phyloP scores from a whole-genome alignment of 2,113 vertebrate species.

The Pseudopipra pipra region DNA sequence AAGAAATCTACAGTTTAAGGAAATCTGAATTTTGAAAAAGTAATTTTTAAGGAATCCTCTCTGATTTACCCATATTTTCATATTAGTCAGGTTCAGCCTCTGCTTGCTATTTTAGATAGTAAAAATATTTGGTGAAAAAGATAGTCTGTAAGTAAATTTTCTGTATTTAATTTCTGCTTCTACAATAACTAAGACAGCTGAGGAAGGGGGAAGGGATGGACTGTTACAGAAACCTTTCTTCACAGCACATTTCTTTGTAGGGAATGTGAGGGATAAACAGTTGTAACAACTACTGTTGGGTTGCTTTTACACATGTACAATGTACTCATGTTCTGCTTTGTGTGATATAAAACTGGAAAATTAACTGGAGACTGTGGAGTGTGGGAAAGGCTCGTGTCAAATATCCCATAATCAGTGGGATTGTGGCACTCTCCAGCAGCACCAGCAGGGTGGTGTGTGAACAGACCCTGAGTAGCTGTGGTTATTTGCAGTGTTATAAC shows the following conservation, averaged over 20 bases:
- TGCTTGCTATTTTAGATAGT: background rate
- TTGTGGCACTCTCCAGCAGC: background rate
- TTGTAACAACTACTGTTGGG: background rate
- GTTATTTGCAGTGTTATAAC: background rate
- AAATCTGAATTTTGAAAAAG: background rate
- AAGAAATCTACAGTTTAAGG: background rate
- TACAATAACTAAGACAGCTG: background rate
- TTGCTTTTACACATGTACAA: background rate
- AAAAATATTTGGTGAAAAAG: background rate
- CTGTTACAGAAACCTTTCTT: background rate
- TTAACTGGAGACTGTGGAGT: background rate
- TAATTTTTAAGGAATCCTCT: background rate
- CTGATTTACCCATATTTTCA: background rate
- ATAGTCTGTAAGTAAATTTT: background rate
- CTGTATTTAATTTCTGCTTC: background rate
- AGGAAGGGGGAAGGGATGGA: background rate
- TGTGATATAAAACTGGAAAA: background rate
- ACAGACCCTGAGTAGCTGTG: background rate
- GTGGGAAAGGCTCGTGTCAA: background rate
- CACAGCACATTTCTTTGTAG: background rate
- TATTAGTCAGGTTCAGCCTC: background rate
- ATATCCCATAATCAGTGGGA: background rate
- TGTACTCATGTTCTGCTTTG: background rate
- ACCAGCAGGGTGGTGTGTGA: background rate
- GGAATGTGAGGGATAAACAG: background rate